Percentiles rank a stretch among this genome's conserved stretches.
phyloP scores from a whole-genome alignment of 2,113 vertebrate species.

The Hydrolagus affinis region DNA sequence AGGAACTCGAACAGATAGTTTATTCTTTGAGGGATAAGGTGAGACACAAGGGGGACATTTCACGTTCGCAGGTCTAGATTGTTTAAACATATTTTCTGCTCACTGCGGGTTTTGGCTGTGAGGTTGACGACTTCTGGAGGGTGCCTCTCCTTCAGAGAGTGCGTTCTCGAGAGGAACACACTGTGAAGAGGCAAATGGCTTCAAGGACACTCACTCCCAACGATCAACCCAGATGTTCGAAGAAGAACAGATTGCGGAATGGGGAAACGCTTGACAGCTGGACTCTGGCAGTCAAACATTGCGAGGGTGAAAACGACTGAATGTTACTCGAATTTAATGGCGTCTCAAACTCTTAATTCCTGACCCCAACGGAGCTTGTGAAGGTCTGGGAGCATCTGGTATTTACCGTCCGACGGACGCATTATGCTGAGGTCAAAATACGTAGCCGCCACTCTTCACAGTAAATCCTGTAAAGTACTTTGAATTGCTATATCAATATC shows the following conservation, averaged over 20 bases:
- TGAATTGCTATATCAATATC: no score
- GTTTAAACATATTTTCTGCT: slow-evolving; percentile 18
- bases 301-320: neutral
- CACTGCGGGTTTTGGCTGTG: neutral
- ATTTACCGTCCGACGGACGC: no score
- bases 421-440: no score
- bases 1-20: slow-evolving; percentile 9
- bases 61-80: slow-evolving; percentile 1
- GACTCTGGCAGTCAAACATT: neutral
- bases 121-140: neutral
- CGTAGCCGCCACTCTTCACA: no score
- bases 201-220: neutral
- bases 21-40: neutral
- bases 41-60: slow-evolving; percentile 22
- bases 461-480: no score
- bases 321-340: neutral
- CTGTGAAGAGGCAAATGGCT: neutral
- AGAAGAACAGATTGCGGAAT: neutral
- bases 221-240: neutral
- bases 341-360: neutral
- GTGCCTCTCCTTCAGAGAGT: neutral
- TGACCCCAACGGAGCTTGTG: no score
- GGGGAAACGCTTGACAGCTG: neutral
- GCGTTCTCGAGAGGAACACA: neutral
- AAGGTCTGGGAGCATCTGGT: no score